phyloP scores from a whole-genome alignment of 2,888 invertebrate genomes.

The Agrotis segetum region DNA sequence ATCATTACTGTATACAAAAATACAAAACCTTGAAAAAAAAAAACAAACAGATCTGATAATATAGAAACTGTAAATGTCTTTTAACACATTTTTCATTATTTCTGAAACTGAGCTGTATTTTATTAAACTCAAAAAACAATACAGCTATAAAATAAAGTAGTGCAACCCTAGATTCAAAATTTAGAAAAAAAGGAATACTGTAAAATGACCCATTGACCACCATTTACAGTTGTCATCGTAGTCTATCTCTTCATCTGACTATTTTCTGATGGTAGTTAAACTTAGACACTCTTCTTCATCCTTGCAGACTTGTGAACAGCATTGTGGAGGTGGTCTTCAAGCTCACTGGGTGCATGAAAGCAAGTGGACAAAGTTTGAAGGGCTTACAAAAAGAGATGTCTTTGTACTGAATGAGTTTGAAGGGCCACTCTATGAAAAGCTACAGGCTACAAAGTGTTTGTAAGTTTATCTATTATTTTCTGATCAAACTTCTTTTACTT shows the following conservation, averaged over 20 bases:
- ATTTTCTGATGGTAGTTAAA: too few relatives aligned
- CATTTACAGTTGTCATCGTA: too few relatives aligned
- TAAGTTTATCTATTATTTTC: conserved; percentile 84
- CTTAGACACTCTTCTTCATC: background rate
- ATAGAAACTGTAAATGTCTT: background rate
- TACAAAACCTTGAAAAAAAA: background rate
- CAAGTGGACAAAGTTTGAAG: conserved; percentile 91
- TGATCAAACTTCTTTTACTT: too few relatives aligned
- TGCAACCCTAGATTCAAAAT: too few relatives aligned
- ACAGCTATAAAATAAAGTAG: too few relatives aligned
- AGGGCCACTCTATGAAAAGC: conserved; percentile 93
- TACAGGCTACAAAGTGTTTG: conserved; percentile 92
- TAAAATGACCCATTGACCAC: too few relatives aligned
- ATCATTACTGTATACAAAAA: background rate
- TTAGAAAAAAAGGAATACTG: too few relatives aligned
- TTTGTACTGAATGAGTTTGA: conserved; percentile 95
- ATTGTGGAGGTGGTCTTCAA: conserved; percentile 88
- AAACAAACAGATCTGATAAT: background rate
- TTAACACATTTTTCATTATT: background rate
- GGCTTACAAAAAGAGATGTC: conserved; percentile 92
- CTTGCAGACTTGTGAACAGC: conserved; percentile 90
- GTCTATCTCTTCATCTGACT: too few relatives aligned
- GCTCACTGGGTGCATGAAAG: conserved; percentile 92
- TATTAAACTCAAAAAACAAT: too few relatives aligned
- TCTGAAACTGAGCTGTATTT: too few relatives aligned